Evolutionary conservation across 2,113 vertebrate species (phyloP), one percentile per base, ranked within the genome.

Genomic region (Chionis minor): DNA sequence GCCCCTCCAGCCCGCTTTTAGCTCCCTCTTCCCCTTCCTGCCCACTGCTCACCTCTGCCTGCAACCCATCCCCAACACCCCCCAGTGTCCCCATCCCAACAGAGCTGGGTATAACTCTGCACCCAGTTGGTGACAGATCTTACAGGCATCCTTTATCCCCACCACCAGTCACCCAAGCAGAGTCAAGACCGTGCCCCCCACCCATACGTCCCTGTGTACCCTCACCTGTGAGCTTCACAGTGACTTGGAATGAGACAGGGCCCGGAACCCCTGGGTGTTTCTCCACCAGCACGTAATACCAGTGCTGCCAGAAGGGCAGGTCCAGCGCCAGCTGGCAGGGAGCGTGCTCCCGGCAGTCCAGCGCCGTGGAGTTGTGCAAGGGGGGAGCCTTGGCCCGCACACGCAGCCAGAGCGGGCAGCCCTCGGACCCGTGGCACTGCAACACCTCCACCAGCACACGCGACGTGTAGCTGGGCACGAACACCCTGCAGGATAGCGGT

Each of bases 211-310:
- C 59, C 23, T 17, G 2, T 5, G 15, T 8, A 35, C 30, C 40
- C 99, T 98, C 96, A 99, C 99, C 99, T 98, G 98, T 99, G 66
- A 99, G 97, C 92, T 99, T 98, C 72, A 99, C 98, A 0, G 98
- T 98, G 35, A 99, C 98, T 97, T 99, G 99, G 97, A 99, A 99
- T 96, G 98, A 98, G 92, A 99, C 17, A 1, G 98, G 97, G 63
- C 98, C 97, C 0, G 97, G 98, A 44, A 93, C 93, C 12, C 98
- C 98, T 2, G 98, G 98, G 86, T 98, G 98, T 88, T 98, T 98
- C 98, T 99, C 99, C 97, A 99, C 98, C 75, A 99, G 98, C 94
- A 99, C 98, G 10, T 99, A 99, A 98, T 99, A 99, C 99, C 99
- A 99, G 85, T 99, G 99, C 67, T 99, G 99, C 99, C 99, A 99